phyloP scores from a whole-genome alignment of 2,888 invertebrate species.

The Leptinotarsa haldemani region DNA sequence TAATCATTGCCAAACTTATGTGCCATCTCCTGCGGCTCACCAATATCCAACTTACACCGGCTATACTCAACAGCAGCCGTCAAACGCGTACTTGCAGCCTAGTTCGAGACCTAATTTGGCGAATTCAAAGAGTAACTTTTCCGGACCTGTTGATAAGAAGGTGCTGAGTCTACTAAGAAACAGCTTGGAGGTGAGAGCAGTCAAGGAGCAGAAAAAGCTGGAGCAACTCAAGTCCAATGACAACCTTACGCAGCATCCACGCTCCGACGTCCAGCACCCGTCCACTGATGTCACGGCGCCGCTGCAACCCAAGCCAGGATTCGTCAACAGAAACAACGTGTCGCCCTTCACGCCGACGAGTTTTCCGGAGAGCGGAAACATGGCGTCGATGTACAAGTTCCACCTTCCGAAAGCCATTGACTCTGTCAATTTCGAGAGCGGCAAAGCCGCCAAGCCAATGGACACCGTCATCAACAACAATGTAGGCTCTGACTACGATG shows the following conservation, averaged over 20 bases:
- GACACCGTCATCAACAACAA: constrained; percentile 54
- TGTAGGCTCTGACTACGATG: constrained; percentile 65
- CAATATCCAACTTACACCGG: constrained; percentile 57
- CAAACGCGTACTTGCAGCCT: constrained; percentile 50
- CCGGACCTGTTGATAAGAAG: constrained; percentile 75
- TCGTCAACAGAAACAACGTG: constrained; percentile 67
- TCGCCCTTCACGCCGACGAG: constrained; percentile 71
- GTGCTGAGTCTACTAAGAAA: constrained; percentile 79
- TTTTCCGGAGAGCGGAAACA: constrained; percentile 67
- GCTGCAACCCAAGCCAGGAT: constrained; percentile 66
- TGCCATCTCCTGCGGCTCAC: constrained; percentile 58
- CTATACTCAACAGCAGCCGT: constrained; percentile 49
- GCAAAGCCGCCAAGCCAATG: constrained; percentile 42
- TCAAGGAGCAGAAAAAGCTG: constrained; percentile 67
- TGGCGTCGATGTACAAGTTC: constrained; percentile 71
- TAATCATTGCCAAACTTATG: constrained; percentile 60
- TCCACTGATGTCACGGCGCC: constrained; percentile 64
- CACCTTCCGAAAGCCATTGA: constrained; percentile 78
- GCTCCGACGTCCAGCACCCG: constrained; percentile 62
- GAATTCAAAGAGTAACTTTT: constrained; percentile 55
- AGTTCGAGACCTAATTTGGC: constrained; percentile 55
- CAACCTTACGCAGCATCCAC: constrained; percentile 50
- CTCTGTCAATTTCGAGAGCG: constrained; percentile 69
- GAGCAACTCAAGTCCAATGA: constrained; percentile 61
- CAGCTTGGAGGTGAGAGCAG: constrained; percentile 79